phyloP scores from a whole-genome alignment of 2,113 vertebrate genomes.

The Apteryx mantelli region DNA sequence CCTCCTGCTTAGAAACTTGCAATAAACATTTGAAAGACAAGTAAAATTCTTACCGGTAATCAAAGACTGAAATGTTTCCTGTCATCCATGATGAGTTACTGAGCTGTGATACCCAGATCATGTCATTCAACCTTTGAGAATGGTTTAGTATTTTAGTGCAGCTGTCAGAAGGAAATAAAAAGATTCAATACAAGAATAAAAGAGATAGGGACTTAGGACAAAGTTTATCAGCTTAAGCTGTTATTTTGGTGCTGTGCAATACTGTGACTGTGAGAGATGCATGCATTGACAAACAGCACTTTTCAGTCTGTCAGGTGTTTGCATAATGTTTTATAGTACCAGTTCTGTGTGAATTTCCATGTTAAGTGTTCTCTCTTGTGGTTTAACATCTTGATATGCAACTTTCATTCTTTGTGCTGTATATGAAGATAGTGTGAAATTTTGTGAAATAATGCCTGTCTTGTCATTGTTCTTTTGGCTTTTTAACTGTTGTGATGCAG shows the following conservation, averaged over 20 bases:
- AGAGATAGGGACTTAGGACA: neutral
- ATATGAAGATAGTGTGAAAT: neutral
- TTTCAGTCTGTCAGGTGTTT: neutral
- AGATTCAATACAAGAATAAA: neutral
- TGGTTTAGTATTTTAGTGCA: neutral
- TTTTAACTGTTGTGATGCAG: neutral
- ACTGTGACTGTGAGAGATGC: neutral
- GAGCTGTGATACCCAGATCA: neutral
- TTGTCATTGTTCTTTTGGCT: neutral
- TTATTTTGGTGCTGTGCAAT: constrained; percentile 28
- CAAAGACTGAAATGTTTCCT: neutral
- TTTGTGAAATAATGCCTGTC: neutral
- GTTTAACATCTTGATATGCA: neutral
- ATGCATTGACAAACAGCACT: neutral
- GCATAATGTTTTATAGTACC: neutral
- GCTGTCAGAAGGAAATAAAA: constrained; percentile 38
- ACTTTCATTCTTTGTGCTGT: neutral
- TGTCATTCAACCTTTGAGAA: neutral
- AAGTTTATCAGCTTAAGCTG: neutral
- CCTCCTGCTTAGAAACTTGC: neutral
- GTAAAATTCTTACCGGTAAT: constrained; percentile 21
- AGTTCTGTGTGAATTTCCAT: neutral
- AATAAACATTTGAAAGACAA: neutral
- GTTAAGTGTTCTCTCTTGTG: neutral
- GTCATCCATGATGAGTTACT: neutral